phyloP scores from a whole-genome alignment of 1,140 invertebrate genomes.

The Nebria ingens region DNA sequence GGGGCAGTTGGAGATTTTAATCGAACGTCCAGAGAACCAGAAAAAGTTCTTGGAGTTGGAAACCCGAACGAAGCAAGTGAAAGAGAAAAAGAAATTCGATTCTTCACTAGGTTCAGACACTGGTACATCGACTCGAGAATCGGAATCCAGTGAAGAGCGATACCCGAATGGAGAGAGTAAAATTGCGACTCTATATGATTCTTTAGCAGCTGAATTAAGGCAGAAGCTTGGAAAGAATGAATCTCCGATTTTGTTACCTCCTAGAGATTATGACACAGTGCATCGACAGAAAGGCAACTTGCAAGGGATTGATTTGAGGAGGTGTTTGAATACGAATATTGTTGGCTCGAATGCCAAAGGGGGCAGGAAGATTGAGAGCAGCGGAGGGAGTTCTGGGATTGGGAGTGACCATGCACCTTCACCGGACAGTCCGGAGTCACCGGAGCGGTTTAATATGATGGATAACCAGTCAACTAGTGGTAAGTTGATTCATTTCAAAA shows the following conservation, averaged over 20 bases:
- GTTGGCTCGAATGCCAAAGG: slow-evolving; percentile 49
- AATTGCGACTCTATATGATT: slow-evolving; percentile 72
- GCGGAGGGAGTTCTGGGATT: slow-evolving; percentile 62
- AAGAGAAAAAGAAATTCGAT: slow-evolving; percentile 43
- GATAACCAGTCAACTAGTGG: slow-evolving; percentile 43
- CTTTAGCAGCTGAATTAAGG: slow-evolving; percentile 80
- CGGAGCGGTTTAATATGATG: slow-evolving; percentile 23
- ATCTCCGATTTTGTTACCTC: slow-evolving; percentile 76
- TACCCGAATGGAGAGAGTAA: slow-evolving; percentile 35
- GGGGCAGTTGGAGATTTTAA: slow-evolving; percentile 69
- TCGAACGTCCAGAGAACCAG: slow-evolving; percentile 76
- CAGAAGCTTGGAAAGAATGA: slow-evolving; percentile 69
- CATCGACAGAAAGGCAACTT: slow-evolving; percentile 74
- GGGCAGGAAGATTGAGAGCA: slow-evolving; percentile 31
- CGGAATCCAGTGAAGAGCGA: slow-evolving; percentile 61
- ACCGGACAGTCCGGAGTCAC: slow-evolving; percentile 38
- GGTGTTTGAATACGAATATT: slow-evolving; percentile 61
- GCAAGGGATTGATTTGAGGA: slow-evolving; percentile 64
- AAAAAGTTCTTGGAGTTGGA: slow-evolving; percentile 76
- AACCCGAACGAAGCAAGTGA: slow-evolving; percentile 39
- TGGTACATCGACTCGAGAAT: slow-evolving; percentile 60
- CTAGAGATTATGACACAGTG: slow-evolving; percentile 86
- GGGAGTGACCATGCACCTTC: slow-evolving; percentile 80
- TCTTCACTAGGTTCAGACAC: slow-evolving; percentile 61
- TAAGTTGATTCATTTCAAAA: no score